Conservation (phyloP, 2,113 vertebrate genomes). For the Tinamus guttatus region DNA sequence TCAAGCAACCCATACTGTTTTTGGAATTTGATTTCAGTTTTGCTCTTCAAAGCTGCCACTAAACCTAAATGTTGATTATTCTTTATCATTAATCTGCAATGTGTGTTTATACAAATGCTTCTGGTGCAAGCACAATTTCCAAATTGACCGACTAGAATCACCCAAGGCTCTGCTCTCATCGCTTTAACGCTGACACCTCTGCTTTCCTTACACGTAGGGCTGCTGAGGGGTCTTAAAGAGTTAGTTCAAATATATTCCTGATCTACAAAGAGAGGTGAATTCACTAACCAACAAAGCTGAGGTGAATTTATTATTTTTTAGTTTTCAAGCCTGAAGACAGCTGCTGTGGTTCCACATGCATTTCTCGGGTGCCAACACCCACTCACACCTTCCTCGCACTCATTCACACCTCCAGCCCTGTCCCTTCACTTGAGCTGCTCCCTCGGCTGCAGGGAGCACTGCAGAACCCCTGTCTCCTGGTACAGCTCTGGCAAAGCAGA, state of each 20-base stretch:
- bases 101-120: neutral
- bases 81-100: neutral
- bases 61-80: neutral
- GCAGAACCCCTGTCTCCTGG: neutral
- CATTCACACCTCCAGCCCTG: neutral
- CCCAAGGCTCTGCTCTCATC: rapidly evolving
- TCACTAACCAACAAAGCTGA: neutral
- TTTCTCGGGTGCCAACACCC: neutral
- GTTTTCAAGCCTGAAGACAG: neutral
- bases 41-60: neutral
- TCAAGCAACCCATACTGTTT: neutral
- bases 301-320: neutral
- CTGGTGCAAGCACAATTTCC: neutral
- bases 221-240: neutral
- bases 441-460: neutral
- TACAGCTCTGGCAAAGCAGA: neutral
- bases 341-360: neutral
- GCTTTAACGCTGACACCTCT: neutral
- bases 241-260: neutral
- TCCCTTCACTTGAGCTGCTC: neutral
- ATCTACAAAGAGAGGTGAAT: slow-evolving; percentile 2
- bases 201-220: neutral
- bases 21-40: neutral
- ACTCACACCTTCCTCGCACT: rapidly evolving
- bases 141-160: neutral